Evolutionary conservation across 1,140 invertebrate genomes (phyloP).

Genomic region (Ruditapes philippinarum): DNA sequence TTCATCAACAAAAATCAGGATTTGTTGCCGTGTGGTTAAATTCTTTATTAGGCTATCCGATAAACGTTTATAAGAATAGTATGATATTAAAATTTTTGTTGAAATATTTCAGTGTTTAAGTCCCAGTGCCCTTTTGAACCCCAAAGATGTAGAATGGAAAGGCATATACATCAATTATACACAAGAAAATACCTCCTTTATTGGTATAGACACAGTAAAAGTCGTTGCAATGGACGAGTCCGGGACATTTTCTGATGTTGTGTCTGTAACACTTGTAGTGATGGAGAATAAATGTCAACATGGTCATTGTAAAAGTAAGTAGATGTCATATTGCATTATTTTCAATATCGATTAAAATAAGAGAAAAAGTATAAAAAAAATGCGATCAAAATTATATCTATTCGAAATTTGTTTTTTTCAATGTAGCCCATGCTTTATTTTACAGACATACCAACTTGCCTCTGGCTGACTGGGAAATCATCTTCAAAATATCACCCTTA

Average conservation of each 20-base stretch:
- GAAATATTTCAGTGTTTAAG: not conserved
- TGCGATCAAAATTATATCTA: no score
- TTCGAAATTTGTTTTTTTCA: no score
- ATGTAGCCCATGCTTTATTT: no score
- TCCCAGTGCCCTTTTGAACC: not conserved
- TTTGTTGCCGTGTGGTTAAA: no score
- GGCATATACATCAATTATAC: not conserved
- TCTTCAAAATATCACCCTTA: no score
- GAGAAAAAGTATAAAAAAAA: no score
- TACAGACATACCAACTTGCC: no score
- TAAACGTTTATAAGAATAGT: not conserved
- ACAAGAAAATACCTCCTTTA: not conserved
- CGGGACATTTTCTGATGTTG: conserved; percentile 35
- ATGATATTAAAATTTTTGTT: not conserved
- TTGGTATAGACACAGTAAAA: conserved; percentile 39
- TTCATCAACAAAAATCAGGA: no score
- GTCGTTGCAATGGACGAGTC: conserved; percentile 26
- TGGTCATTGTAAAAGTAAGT: conserved; percentile 42
- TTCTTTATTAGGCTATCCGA: no score
- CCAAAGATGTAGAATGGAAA: not conserved
- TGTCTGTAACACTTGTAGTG: not conserved
- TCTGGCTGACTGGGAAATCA: no score
- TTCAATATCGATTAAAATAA: no score
- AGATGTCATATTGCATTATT: not conserved
- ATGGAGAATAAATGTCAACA: conserved; percentile 39